These are phyloP conservation scores for Sylvilagus floridanus DNA, from an alignment of 2,797 vertebrate genomes.

Conservation along the genomic window DNA sequence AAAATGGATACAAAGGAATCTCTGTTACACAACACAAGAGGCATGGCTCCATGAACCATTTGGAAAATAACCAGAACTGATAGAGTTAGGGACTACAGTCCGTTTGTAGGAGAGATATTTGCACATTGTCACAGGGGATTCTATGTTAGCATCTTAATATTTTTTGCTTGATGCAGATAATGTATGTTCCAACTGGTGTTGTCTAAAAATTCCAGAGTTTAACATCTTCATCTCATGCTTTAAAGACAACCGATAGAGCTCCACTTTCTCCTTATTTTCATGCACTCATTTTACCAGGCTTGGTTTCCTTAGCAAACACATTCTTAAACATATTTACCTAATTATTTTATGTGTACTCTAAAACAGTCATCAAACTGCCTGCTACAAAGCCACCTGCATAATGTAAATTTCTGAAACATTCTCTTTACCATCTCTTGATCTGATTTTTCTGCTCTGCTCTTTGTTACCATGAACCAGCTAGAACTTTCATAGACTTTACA, in stretches of 20 bases:
- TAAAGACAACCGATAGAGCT: neutral
- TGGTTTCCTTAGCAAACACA: conserved; percentile 26
- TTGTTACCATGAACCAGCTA: neutral
- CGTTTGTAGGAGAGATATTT: neutral
- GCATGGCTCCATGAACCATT: neutral
- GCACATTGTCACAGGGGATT: neutral
- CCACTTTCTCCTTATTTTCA: neutral
- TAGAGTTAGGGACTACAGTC: neutral
- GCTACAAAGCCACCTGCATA: neutral
- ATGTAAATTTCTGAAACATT: neutral
- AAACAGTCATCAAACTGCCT: neutral
- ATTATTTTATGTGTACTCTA: neutral
- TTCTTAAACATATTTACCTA: conserved; percentile 4
- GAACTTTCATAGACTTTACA: neutral
- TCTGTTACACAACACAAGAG: neutral
- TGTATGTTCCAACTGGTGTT: neutral
- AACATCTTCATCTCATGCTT: neutral
- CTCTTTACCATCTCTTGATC: conserved; percentile 21
- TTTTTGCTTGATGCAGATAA: neutral
- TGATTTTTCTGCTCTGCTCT: neutral
- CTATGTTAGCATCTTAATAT: accelerated
- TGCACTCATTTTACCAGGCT: neutral
- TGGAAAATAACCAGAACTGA: neutral
- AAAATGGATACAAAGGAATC: neutral
- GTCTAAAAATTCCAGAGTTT: neutral